Evolutionary conservation across 2,113 vertebrate species (phyloP).

Genomic region (Saimiri boliviensis): DNA sequence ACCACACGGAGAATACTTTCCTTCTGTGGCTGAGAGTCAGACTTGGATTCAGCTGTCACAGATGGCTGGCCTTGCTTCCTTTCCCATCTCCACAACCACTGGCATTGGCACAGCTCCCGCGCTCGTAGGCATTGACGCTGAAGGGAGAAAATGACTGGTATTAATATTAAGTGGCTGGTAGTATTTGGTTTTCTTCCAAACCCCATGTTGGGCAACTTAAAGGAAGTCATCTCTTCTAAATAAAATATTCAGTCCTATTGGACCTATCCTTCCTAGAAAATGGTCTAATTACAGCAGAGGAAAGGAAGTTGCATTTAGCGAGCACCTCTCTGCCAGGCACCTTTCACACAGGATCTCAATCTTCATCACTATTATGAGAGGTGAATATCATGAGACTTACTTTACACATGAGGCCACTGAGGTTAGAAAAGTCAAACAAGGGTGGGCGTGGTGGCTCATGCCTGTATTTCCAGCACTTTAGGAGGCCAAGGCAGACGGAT

Average conservation of each 20-base stretch:
- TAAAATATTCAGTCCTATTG: neutral
- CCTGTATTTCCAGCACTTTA: too few relatives aligned
- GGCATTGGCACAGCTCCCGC: neutral
- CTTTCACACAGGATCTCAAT: neutral
- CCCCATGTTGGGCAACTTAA: neutral
- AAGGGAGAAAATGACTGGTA: neutral
- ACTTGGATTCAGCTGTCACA: neutral
- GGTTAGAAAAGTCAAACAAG: neutral
- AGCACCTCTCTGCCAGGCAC: neutral
- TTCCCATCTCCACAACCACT: neutral
- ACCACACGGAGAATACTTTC: slow-evolving; percentile 24
- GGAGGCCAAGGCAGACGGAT: too few relatives aligned
- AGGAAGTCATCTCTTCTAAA: slow-evolving; percentile 17
- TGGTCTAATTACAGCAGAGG: neutral
- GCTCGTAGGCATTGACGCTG: neutral
- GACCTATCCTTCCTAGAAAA: neutral
- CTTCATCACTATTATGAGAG: neutral
- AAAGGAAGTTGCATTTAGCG: neutral
- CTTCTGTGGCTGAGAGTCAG: neutral
- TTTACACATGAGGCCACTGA: slow-evolving; percentile 25
- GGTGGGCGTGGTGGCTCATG: too few relatives aligned
- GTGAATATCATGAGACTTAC: neutral
- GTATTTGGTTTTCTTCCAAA: slow-evolving; percentile 33
- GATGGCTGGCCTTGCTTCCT: neutral
- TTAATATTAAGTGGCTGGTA: slow-evolving; percentile 1